Base-by-base conservation (phyloP, 1,140 invertebrate species). In the Eubasilissa regina region DNA sequence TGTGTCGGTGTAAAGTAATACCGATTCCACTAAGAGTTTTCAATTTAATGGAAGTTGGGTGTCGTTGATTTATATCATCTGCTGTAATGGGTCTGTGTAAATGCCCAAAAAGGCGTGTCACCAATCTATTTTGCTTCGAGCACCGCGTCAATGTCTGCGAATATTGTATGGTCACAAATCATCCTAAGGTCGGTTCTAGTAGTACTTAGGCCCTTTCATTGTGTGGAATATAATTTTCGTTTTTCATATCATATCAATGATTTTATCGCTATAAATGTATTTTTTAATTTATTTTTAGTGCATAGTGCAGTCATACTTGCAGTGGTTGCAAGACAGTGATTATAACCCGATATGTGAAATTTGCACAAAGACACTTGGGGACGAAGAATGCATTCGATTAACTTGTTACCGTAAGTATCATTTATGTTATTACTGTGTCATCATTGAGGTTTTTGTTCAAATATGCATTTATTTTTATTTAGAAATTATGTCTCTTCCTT, bases 121-220 rank as follows among this genome's bases (percentile, higher is more conserved):
- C 98, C 62, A 99, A 97, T 89, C 94, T 98, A 85, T 99, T 99
- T 91, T 99, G 98, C 90, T 99, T 98, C 87, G 97, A 99, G 89
- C 98, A 99, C 87, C 90, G 97, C 84, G 97, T 99, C 1, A 99
- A 99, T 92, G 98, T 99, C 85, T 99, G 98, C 88, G 98, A 99
- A 91, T 93, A 97, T 90, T 99, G 98, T 90, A 95, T 99, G 92
- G 96, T 99, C 44, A 94, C 95, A 83, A 97, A 96, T 87, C 98
- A 99, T 89, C 93, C 96, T 43, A 97, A 97, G 92, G 97, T 99
- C 25, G 12, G 75, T 53, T 56, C 10, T 66, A 4, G 15, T 11
- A 35, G 1, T 35, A 35, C 25, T 35, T 35, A 35, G 1, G 1
- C 6, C 25, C 25, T 3, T 6, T 3, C 25, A 3, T 3, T 35